Base-by-base conservation (phyloP, 2,797 vertebrate genomes). In the Diglossa cyanea region DNA sequence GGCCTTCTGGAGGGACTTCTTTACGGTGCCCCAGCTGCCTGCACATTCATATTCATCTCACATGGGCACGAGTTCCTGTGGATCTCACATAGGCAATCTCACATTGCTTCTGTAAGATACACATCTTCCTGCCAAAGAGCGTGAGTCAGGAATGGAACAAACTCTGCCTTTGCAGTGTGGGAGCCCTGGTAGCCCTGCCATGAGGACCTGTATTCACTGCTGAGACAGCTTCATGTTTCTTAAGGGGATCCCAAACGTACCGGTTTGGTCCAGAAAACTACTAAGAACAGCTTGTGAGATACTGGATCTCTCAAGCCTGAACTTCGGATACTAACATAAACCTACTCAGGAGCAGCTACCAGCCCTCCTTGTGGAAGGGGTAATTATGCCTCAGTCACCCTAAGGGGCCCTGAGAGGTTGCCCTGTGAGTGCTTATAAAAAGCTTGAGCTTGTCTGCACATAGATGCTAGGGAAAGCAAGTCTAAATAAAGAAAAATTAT, bases 401-500 rank as follows among this genome's bases (percentile, higher is more conserved):
- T 51, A 35, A 44, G 15, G 24, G 15, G 51, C 33, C 40, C 48
- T 30, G 47, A 75, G 50, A 73, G 16, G 51, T 68, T 3, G 0
- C 37, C 21, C 51, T 25, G 0, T 31, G 45, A 68, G 12, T 33
- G 17, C 58, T 67, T 90, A 50, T 35, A 40, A 60, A 89, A 83
- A 74, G 17, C 78, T 80, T 68, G 58, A 75, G 67, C 51, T 83
- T 61, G 19, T 71, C 73, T 88, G 58, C 40, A 4, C 0, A 1
- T 51, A 47, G 62, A 67, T 44, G 19, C 50, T 35, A 54, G 57
- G 39, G 62, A 87, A 86, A 80, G 40, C 75, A 30, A 54, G 17
- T n/a, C 65, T 83, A 63, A 86, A 83, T 86, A 31, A 47, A 83
- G 68, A 80, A 84, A 88, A 92, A 78, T 77, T 94, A 85, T 88